Evolutionary conservation across 2,113 vertebrate species (phyloP).

Genomic region (Peromyscus leucopus): DNA sequence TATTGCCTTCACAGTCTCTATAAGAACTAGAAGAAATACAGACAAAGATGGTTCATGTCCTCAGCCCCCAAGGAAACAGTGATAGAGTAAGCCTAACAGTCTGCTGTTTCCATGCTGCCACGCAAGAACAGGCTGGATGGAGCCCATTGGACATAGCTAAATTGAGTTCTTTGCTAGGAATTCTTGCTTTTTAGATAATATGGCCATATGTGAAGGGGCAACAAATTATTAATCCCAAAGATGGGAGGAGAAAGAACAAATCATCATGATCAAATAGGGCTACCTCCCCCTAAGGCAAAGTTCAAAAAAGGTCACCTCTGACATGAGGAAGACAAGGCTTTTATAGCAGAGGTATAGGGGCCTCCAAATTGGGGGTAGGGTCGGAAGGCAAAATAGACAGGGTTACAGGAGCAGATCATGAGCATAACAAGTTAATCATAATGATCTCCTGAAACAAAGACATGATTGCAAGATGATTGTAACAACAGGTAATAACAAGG

Average conservation of each 20-base stretch:
- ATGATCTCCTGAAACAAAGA: background rate
- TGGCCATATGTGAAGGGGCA: background rate
- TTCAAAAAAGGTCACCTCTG: background rate
- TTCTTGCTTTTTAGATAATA: background rate
- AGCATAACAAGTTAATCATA: background rate
- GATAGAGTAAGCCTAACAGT: background rate
- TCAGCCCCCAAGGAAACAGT: background rate
- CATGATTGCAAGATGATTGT: background rate
- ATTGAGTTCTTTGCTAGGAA: background rate
- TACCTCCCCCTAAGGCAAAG: background rate
- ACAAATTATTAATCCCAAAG: background rate
- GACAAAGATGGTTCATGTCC: background rate
- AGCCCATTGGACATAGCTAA: too few relatives aligned
- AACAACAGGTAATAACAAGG: background rate
- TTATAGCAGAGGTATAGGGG: background rate
- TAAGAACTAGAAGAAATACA: background rate
- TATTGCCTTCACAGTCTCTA: background rate
- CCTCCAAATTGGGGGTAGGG: background rate
- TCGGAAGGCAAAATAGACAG: background rate
- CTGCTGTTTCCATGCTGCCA: background rate
- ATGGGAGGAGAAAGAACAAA: background rate
- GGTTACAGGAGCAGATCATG: background rate
- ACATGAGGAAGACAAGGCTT: background rate
- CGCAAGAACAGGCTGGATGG: background rate
- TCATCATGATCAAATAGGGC: background rate